These are phyloP conservation scores for Leucoptera coffeella DNA, from an alignment of 2,888 invertebrate genomes.

Conservation along the genomic window DNA sequence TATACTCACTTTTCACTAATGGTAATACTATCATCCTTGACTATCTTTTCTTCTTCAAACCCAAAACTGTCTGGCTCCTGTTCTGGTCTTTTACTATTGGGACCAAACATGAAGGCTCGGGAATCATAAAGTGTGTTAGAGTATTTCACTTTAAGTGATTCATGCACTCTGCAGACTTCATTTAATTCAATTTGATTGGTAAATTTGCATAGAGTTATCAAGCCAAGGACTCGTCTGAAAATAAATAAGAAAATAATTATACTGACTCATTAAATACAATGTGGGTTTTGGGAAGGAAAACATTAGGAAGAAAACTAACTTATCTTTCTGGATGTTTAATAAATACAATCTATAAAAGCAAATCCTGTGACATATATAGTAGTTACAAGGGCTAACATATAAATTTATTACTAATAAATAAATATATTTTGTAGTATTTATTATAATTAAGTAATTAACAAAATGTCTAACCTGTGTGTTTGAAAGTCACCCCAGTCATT, in stretches of 20 bases:
- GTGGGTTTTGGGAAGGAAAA: too few relatives aligned
- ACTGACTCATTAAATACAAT: too few relatives aligned
- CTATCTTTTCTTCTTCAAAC: conserved; percentile 31
- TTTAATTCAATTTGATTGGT: conserved; percentile 79
- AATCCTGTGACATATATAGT: too few relatives aligned
- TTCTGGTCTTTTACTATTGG: conserved; percentile 40
- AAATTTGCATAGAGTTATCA: conserved; percentile 84
- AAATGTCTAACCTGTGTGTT: conserved; percentile 79
- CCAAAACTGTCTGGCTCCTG: conserved; percentile 41
- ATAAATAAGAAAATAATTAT: too few relatives aligned
- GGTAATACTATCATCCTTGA: conserved; percentile 17
- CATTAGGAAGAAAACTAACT: too few relatives aligned
- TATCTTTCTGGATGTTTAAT: too few relatives aligned
- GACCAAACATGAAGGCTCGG: conserved; percentile 78
- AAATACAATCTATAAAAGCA: too few relatives aligned
- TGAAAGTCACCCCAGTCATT: conserved; percentile 98
- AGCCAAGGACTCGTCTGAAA: conserved; percentile 72
- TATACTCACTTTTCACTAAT: conserved; percentile 7
- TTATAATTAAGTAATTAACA: too few relatives aligned
- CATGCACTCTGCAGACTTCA: conserved; percentile 82
- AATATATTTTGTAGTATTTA: too few relatives aligned
- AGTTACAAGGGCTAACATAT: too few relatives aligned
- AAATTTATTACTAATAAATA: too few relatives aligned
- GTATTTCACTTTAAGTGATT: conserved; percentile 83
- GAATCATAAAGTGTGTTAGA: conserved; percentile 80